Conservation (phyloP, 2,888 invertebrate species). For the Sussaba pulchella region DNA sequence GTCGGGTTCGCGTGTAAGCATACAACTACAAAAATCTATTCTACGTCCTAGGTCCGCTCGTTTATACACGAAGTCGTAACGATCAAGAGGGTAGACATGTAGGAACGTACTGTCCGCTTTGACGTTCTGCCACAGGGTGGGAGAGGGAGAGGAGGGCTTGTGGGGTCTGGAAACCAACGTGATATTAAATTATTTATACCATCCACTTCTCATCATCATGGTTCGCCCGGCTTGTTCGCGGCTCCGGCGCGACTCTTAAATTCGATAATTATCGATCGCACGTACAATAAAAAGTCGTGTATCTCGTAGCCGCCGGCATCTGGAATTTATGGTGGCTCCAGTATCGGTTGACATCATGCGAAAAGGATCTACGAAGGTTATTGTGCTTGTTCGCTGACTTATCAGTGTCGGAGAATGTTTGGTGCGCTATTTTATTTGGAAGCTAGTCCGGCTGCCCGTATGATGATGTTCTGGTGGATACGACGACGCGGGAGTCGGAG, state of each 20-base stretch:
- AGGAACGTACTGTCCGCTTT: slow-evolving; percentile 25
- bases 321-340: slow-evolving; percentile 57
- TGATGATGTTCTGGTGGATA: too few relatives aligned
- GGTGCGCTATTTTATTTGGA: neutral
- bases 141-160: too few relatives aligned
- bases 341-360: neutral
- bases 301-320: slow-evolving; percentile 48
- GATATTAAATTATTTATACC: slow-evolving; percentile 76
- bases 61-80: slow-evolving; percentile 28
- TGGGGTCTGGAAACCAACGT: slow-evolving; percentile 33
- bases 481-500: too few relatives aligned
- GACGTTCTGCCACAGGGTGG: slow-evolving; percentile 21
- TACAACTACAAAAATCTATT: slow-evolving; percentile 26
- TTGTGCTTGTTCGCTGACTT: slow-evolving; percentile 6
- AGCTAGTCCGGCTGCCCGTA: too few relatives aligned
- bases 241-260: slow-evolving; percentile 48
- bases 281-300: slow-evolving; percentile 66
- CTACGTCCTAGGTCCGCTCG: slow-evolving; percentile 39
- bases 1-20: slow-evolving; percentile 30
- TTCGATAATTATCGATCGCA: slow-evolving; percentile 75
- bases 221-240: slow-evolving; percentile 9
- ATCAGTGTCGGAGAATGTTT: slow-evolving; percentile 35
- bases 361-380: slow-evolving; percentile 12
- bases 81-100: slow-evolving; percentile 24
- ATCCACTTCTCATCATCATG: slow-evolving; percentile 61